Conservation (phyloP, 2,888 invertebrate genomes). For the Gerosis bhagava region DNA sequence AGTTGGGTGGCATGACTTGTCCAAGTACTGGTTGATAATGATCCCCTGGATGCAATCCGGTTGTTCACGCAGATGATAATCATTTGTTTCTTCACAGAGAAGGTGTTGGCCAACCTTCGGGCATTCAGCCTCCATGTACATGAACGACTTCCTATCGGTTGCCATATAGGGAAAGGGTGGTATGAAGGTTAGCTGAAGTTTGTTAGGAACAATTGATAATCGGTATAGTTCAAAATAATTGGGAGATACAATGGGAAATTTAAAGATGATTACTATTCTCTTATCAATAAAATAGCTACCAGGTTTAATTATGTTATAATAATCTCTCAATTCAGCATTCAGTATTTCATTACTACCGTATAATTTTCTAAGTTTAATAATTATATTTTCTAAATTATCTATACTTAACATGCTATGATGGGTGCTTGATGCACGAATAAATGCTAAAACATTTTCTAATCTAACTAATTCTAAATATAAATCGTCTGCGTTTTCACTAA, state of each 20-base stretch:
- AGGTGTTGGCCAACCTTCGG: slow-evolving; percentile 7
- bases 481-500: slow-evolving; percentile 9
- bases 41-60: neutral
- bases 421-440: slow-evolving; percentile 14
- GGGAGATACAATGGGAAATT: slow-evolving; percentile 13
- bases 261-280: slow-evolving; percentile 14
- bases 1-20: slow-evolving; percentile 7
- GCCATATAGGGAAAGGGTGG: slow-evolving; percentile 19
- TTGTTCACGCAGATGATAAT: too few species aligned
- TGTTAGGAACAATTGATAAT: slow-evolving; percentile 16
- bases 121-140: slow-evolving; percentile 17
- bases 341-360: slow-evolving; percentile 6
- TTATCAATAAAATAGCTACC: slow-evolving; percentile 14
- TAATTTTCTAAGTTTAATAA: neutral
- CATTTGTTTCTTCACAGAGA: slow-evolving; percentile 9
- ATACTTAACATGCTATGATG: slow-evolving; percentile 18
- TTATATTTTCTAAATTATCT: slow-evolving; percentile 5
- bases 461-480: slow-evolving; percentile 8
- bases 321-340: slow-evolving; percentile 7
- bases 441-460: slow-evolving; percentile 21
- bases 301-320: slow-evolving; percentile 14
- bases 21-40: slow-evolving; percentile 3
- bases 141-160: slow-evolving; percentile 21
- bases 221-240: slow-evolving; percentile 9
- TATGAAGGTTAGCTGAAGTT: slow-evolving; percentile 10